Base-by-base conservation (phyloP, 92 coral and sea anemone species). In the Isaurus tuberculatus region DNA sequence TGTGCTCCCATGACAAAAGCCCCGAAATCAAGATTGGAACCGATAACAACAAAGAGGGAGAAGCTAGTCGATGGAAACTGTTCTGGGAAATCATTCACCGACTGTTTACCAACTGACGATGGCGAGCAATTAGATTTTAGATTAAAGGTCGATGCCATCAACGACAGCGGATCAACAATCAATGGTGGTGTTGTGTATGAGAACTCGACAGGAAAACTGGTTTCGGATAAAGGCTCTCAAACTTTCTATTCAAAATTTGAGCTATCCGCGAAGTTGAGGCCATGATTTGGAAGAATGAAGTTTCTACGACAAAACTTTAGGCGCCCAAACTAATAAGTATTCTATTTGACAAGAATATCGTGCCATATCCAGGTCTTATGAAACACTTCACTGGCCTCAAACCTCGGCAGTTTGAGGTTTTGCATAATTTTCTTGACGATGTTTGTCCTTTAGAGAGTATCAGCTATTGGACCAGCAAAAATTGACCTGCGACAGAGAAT, bases 1-100 rank as follows among this genome's bases (percentile, higher is more conserved):
- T 36, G 74, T 57, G 74, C 72, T 15, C 75, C 81, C 22, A 84
- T 84, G 65, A 79, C 88, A 34, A 89, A 84, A 73, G 91, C 91
- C 60, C 91, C 88, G 64, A 83, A 51, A 75, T 37, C 84, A 20
- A 40, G 88, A 78, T 40, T 57, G 25, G 88, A 69, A 60, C 88
- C 67, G 11, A 67, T 43, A 44, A 58, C 44, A 37, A n/a, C n/a
- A n/a, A 81, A 81, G 48, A 73, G 37, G 66, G 65, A 23, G 16
- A 16, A 32, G 79, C 51, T 17, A 44, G 51, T 44, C 15, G 51
- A 44, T 11, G 15, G 15, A 8, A 17, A 44, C 51, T 44, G 51
- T 44, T n/a, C n/a, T n/a, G 51, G 51, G 15, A 17, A 44, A 44
- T 11, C 8, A 44, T 44, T 17, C 14, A 44, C 8, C 51, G 51